Base-by-base conservation (phyloP, 2,888 invertebrate genomes). In the Acanthoscelides obtectus region DNA sequence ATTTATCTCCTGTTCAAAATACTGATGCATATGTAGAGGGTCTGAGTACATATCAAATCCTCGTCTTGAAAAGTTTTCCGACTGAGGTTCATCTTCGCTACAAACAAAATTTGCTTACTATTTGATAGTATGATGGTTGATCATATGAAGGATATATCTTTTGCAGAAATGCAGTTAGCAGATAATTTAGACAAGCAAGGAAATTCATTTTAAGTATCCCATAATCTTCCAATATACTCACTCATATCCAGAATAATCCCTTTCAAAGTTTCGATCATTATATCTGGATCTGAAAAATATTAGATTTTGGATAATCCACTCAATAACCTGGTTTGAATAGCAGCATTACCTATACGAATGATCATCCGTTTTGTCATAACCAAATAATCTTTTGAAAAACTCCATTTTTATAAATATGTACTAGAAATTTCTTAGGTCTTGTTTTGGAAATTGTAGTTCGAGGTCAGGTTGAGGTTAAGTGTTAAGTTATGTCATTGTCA, bases 1-100 rank as follows among this genome's bases (percentile, higher is more conserved):
- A 74, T 88, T 87, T 85, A 91, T 86, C 81, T 91, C 89, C 8
- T 88, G 85, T 79, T 90, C 90, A 78, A 90, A 90, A 77, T 88
- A 89, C 73, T 86, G 86, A 73, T 89, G 89, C 82, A 90, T 87
- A 83, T 90, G 88, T 75, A 89, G 77, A 0, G 90, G 90, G 83
- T 89, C 88, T 22, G 87, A 87, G 74, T 89, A 89, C n/a, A 90
- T 83, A 76, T 87, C 86, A 77, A 90, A 89, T 12, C 86, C 78
- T 70, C 71, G 72, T 67, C 70, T 75, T 12, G 75, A 70, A 17
- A 45, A 45, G 45, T 45, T 45, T 12, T 45, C 45, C 1, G 45
- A 45, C 12, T 45, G 45, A 12, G 45, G 12, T 63, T 67, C 69
- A 27, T 76, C 75, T 12, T 22, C 63, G 45, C 69, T 27, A 17